Percentiles rank a stretch among this genome's conserved stretches.
These are phyloP conservation scores for Penaeus monodon DNA, from an alignment of 2,888 invertebrate genomes.

Conservation along the genomic window DNA sequence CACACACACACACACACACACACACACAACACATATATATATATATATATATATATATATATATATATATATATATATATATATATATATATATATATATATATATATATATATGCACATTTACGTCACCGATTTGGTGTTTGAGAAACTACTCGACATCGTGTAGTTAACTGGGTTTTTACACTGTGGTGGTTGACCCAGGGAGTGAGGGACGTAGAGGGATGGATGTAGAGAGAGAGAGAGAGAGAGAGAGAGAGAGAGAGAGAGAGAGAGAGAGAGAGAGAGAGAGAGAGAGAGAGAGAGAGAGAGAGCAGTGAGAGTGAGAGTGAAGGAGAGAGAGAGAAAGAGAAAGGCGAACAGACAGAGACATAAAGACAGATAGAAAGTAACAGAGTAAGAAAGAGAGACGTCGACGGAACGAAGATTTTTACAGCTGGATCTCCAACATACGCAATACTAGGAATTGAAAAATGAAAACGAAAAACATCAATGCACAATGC, in stretches of 20 bases:
- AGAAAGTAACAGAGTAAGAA: neutral
- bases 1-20: no score
- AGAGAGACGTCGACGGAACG: neutral
- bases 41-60: constrained; percentile 11
- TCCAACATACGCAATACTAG: neutral
- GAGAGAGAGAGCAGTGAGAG: neutral
- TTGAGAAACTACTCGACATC: neutral
- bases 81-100: constrained; percentile 11
- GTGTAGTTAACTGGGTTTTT: no score
- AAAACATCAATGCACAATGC: neutral
- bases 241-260: neutral
- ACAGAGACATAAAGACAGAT: neutral
- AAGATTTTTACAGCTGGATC: neutral
- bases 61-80: constrained; percentile 11
- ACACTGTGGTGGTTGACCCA: no score
- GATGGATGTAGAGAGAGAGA: no score
- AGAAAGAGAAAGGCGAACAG: neutral
- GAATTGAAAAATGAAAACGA: neutral
- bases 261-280: constrained; percentile 9
- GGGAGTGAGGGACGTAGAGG: no score
- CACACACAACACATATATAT: neutral
- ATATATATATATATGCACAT: constrained; percentile 8
- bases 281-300: constrained; percentile 11
- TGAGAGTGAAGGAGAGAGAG: neutral
- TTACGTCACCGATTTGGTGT: neutral